Base-by-base conservation (phyloP, 2,888 invertebrate genomes). In the Cheilosia soror region DNA sequence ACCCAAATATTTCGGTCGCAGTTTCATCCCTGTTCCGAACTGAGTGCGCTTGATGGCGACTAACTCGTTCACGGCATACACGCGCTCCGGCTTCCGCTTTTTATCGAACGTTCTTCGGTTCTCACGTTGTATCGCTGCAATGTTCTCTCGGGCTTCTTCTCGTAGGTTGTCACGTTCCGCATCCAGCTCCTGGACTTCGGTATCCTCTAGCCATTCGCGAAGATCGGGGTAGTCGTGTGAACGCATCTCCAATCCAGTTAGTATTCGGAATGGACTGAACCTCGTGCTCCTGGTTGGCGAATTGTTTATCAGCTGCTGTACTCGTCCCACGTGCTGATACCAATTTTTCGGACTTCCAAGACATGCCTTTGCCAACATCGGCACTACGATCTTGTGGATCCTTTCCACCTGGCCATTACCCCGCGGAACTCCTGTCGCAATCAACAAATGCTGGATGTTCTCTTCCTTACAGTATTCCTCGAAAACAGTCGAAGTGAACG, bases 301-400 rank as follows among this genome's bases (percentile, higher is more conserved):
- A 20, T 15, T 60, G 63, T 91, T 89, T 49, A 89, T 51, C 60
- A 87, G 81, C 25, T 78, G 78, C 27, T 83, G 83, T 7, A 62
- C 78, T 1, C 25, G 27, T 11, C 65, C 66, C 9, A 89, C 79
- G 47, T 85, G 37, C 82, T 87, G 87, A 68, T 88, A 89, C 89
- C 90, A 91, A 29, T 89, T 87, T 5, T 79, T 72, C 0, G 89
- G 89, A 11, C 89, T 88, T 13, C 88, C 88, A 1, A 89, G 60
- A n/a, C 89, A 87, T 7, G 91, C 47, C 68, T 91, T 91, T 2
- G 90, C 88, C 5, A 91, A 47, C 13, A 90, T 77, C 0, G 90
- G 86, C 58, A 90, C 89, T 3, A 90, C 87, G 5, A 87, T 88
- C 7, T 88, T 77, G 75, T 91, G 89, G 0, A 90, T 81, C 7